phyloP scores from a whole-genome alignment of 2,888 invertebrate genomes.

The Acanthosepion pharaonis region DNA sequence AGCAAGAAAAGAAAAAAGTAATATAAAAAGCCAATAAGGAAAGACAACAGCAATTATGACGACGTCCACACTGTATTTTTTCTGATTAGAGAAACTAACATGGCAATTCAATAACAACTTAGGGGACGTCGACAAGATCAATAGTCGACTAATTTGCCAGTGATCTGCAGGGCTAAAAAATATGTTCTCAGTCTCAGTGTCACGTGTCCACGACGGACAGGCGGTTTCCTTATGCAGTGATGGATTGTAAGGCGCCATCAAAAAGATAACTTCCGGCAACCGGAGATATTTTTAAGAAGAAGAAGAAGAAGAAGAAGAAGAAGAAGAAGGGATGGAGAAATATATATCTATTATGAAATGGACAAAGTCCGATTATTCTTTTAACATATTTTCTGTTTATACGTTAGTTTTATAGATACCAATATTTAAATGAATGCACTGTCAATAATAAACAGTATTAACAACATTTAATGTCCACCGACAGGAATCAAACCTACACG shows the following conservation, averaged over 20 bases:
- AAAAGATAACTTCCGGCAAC: neutral
- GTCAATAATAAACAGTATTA: too few relatives aligned
- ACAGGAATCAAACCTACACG: too few relatives aligned
- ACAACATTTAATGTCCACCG: too few relatives aligned
- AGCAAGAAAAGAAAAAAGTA: neutral
- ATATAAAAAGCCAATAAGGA: neutral
- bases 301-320: neutral
- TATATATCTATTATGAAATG: too few relatives aligned
- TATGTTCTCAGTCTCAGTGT: constrained; percentile 6
- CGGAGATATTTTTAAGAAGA: neutral
- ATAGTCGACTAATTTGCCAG: neutral
- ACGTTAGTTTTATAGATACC: too few relatives aligned
- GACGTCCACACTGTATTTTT: neutral
- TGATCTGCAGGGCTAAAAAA: neutral
- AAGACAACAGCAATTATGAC: neutral
- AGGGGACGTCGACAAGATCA: neutral
- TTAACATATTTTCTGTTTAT: too few relatives aligned
- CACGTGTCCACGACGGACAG: neutral
- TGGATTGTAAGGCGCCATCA: neutral
- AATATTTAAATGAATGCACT: too few relatives aligned
- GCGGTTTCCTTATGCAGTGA: neutral
- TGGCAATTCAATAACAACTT: constrained; percentile 18
- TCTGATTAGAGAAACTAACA: neutral
- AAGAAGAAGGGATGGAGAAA: neutral
- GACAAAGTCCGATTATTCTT: too few relatives aligned